Evolutionary conservation across 2,888 invertebrate genomes (phyloP), one percentile per base, ranked within the genome.

Genomic region (Dryomyza anilis): DNA sequence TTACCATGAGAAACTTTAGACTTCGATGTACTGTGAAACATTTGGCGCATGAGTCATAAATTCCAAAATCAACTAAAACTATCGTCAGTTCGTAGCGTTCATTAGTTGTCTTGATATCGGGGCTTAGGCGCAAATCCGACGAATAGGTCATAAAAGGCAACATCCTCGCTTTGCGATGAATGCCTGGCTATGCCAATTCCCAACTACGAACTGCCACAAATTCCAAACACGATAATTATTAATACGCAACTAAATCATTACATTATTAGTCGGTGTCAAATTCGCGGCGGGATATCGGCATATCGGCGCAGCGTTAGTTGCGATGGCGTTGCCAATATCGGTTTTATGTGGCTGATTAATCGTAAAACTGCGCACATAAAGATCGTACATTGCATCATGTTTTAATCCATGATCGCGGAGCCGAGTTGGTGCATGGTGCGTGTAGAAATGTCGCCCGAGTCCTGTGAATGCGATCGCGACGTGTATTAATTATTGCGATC

Each of bases 231-330:
- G 72, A 74, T 78, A 76, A 79, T 78, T 78, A 78, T 77, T 76
- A 72, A 77, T 72, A 74, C 71, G 73, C 74, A 78, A 74, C 74
- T 79, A 79, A 78, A 78, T 78, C 78, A 78, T 77, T 79, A 75
- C 78, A 78, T 77, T 78, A 74, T 73, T 74, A 77, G 78, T 67
- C 73, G 74, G 72, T 78, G 78, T 78, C 78, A 77, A 77, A 77
- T 67, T 69, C 78, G 63, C 78, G 75, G 78, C 79, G 71, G 73
- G 78, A 71, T 29, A 14, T 33, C 57, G 52, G 43, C 63, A 59
- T 50, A n/a, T n/a, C n/a, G n/a, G n/a, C n/a, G n/a, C n/a, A n/a
- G n/a, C 63, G 64, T 57, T 62, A 65, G 66, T 65, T 61, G 65
- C 62, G n/a, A n/a, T 57, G 62, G 55, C 66, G 39, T 60, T 57